Evolutionary conservation across 2,797 vertebrate species (phyloP).

Genomic region (Anas flavirostris): DNA sequence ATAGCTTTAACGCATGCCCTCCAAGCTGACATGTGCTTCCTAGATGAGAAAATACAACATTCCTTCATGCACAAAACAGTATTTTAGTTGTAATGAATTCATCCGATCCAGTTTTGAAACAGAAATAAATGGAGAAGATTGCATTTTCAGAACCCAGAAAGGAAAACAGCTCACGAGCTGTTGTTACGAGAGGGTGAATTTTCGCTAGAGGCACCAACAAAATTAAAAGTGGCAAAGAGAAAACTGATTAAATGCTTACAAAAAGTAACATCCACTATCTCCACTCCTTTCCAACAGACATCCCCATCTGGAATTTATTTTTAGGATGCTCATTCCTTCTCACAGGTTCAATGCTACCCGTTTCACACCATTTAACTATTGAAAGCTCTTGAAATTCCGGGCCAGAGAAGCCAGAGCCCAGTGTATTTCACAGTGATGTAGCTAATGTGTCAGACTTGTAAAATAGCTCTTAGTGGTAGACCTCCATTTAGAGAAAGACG

Average conservation of each 20-base stretch:
- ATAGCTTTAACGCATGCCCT: background rate
- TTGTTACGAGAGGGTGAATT: background rate
- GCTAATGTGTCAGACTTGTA: conserved; percentile 96
- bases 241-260: conserved; percentile 7
- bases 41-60: background rate
- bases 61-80: background rate
- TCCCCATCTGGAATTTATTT: conserved; percentile 93
- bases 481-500: conserved; percentile 85
- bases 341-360: conserved; percentile 79
- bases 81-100: background rate
- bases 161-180: background rate
- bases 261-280: conserved; percentile 59
- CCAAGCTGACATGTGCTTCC: background rate
- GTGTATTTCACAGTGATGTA: conserved; percentile 82
- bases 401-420: conserved; percentile 81
- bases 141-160: background rate
- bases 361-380: conserved; percentile 82
- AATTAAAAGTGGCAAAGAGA: conserved; percentile 19
- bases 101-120: background rate
- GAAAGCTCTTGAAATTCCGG: conserved; percentile 85
- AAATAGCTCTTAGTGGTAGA: conserved; percentile 86
- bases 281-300: conserved; percentile 70
- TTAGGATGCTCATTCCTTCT: conserved; percentile 82
- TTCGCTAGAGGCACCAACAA: background rate
- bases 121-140: background rate